Base-by-base conservation (phyloP, 1,140 invertebrate species). In the Calycopis cecrops region DNA sequence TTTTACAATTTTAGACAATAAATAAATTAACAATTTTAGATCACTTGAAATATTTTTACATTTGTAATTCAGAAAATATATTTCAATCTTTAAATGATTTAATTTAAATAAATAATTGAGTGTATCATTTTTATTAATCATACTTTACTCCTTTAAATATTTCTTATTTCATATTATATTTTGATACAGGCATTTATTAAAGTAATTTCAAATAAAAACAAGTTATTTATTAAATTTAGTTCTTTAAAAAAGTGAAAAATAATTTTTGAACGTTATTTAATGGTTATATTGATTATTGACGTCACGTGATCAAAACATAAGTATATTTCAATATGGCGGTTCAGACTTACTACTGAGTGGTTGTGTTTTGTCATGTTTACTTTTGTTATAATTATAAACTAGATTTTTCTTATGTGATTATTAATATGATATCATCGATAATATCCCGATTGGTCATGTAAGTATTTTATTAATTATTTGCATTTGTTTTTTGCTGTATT, bases 381-480 rank as follows among this genome's bases (percentile, higher is more conserved):
- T 79, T 74, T 76, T 76, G 72, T 75, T 74, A 72, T 71, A 74
- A 70, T 76, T 84, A 80, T 71, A 72, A 71, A 73, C 66, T 59
- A 61, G 57, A 68, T 63, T 73, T 75, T 79, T 77, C 71, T 59
- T 77, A 75, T 80, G 77, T 77, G 69, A 76, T 50, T 61, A 62
- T 76, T 82, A 90, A 88, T 82, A 93, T 94, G 93, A 92, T 94
- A 89, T 93, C 92, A 53, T 91, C 92, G 58, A 91, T 93, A 63
- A 88, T 94, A 71, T 94, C 93, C 62, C 90, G 92, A 67, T 75
- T 93, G 68, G 91, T 93, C 62, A 93, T 93, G 93, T 94, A 87
- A 93, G 92, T 93, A 90, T 73, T 9, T 60, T 49, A 44, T 14
- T 52, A 33, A 40, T 10, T 53, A 28, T 18, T 33, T 47, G 48